phyloP scores from a whole-genome alignment of 2,888 invertebrate species.

The Drosophila recens region DNA sequence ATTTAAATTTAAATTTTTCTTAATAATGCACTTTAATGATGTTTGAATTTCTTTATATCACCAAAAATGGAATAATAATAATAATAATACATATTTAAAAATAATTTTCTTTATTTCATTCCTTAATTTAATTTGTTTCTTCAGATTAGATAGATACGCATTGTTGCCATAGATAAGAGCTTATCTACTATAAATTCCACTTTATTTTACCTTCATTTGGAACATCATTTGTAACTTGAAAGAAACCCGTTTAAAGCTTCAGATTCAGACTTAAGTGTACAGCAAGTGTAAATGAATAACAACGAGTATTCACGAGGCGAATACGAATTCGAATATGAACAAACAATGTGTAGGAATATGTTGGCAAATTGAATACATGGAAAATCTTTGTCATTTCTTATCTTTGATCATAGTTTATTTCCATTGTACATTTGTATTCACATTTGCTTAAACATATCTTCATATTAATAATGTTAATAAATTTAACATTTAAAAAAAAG shows the following conservation, averaged over 20 bases:
- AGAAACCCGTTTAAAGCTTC: constrained; percentile 3
- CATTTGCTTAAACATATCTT: constrained; percentile 11
- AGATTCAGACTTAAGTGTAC: neutral
- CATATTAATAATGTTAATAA: constrained; percentile 46
- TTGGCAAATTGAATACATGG: constrained; percentile 27
- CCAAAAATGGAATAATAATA: too few species aligned
- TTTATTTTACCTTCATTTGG: neutral
- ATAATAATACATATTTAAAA: too few species aligned
- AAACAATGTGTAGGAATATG: constrained; percentile 2
- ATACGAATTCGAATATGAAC: constrained; percentile 1
- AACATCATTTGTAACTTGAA: constrained; percentile 1
- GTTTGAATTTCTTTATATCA: too few species aligned
- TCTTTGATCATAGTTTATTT: constrained; percentile 19
- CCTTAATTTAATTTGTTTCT: neutral
- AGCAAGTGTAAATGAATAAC: constrained; percentile 21
- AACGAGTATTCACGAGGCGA: constrained; percentile 14
- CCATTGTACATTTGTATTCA: constrained; percentile 32
- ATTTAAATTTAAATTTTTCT: too few species aligned
- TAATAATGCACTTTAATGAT: too few species aligned
- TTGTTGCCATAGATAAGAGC: constrained; percentile 2
- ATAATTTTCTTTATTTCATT: too few species aligned
- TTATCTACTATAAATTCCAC: constrained; percentile 2
- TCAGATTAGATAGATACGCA: neutral
- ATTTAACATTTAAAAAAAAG: constrained; percentile 35
- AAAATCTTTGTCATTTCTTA: constrained; percentile 32